Evolutionary conservation across 2,888 invertebrate species (phyloP).

Genomic region (Anaspis maculata): DNA sequence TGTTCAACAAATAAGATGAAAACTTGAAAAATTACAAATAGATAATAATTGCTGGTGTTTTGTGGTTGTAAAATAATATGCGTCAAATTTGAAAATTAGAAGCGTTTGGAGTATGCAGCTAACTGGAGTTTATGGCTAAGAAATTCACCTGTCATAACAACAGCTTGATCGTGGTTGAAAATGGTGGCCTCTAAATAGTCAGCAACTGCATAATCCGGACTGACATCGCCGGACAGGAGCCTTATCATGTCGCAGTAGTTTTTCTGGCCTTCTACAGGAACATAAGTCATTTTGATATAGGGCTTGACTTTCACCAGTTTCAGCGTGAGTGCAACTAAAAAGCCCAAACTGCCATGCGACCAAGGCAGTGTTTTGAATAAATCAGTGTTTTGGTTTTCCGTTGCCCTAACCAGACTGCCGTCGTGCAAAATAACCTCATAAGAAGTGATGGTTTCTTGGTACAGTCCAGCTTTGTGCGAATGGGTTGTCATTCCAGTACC

Average conservation of each 20-base stretch:
- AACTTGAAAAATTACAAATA: no score
- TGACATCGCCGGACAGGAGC: constrained; percentile 50
- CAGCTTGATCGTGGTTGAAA: constrained; percentile 51
- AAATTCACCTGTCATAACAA: constrained; percentile 61
- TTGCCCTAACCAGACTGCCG: constrained; percentile 52
- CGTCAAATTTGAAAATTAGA: no score
- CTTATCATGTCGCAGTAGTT: constrained; percentile 56
- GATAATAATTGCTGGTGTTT: no score
- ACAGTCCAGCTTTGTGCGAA: constrained; percentile 61
- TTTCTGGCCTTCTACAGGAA: constrained; percentile 53
- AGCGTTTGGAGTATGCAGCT: no score
- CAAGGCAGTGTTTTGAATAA: constrained; percentile 55
- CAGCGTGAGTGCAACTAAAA: constrained; percentile 56
- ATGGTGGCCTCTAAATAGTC: constrained; percentile 62
- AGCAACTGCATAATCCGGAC: constrained; percentile 42
- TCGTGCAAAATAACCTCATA: constrained; percentile 59
- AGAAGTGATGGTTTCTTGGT: constrained; percentile 56
- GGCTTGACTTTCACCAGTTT: constrained; percentile 54
- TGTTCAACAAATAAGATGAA: no score
- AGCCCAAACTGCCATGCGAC: constrained; percentile 60
- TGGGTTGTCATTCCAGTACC: constrained; percentile 69
- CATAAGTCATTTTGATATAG: constrained; percentile 56
- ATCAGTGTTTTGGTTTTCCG: constrained; percentile 48
- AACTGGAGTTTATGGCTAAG: no score
- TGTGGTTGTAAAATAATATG: no score